Conservation (phyloP, 2,797 vertebrate species). For the Gymnoscopelus microlampas region DNA sequence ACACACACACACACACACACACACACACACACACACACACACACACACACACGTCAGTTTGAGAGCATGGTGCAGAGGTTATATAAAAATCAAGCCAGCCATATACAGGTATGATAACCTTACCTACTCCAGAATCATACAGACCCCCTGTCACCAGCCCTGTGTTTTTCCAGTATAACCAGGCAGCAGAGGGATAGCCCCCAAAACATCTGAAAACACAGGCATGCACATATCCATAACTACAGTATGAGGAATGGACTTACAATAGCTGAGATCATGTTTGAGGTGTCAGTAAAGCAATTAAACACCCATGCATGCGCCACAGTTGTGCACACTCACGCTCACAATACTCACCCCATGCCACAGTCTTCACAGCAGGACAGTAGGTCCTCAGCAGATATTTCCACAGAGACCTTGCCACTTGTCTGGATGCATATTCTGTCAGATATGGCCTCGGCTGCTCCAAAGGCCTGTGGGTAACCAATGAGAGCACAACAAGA, state of each 20-base stretch:
- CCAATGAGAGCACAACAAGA: not conserved
- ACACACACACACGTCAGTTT: not conserved
- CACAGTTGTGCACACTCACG: slow-evolving; percentile 38
- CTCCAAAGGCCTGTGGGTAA: slow-evolving; percentile 88
- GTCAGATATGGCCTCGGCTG: slow-evolving; percentile 92
- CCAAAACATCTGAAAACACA: slow-evolving; percentile 85
- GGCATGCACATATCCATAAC: not conserved
- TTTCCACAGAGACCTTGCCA: slow-evolving; percentile 84
- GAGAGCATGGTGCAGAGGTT: not conserved
- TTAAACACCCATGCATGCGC: not conserved
- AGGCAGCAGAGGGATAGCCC: slow-evolving; percentile 85
- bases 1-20: not conserved
- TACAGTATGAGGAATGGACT: not conserved
- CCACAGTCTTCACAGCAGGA: slow-evolving; percentile 91
- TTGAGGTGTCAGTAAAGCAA: not conserved
- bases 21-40: not conserved
- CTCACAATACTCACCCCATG: slow-evolving; percentile 82
- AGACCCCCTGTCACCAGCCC: slow-evolving; percentile 93
- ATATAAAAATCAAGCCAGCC: not conserved
- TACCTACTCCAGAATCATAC: slow-evolving; percentile 88
- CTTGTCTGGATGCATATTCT: slow-evolving; percentile 88
- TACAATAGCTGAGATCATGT: not conserved
- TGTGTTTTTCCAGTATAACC: slow-evolving; percentile 88
- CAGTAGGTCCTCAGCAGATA: slow-evolving; percentile 93
- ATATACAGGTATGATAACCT: slow-evolving; percentile 45